Base-by-base conservation (phyloP, 2,888 invertebrate genomes). In the Tenodera sinensis region DNA sequence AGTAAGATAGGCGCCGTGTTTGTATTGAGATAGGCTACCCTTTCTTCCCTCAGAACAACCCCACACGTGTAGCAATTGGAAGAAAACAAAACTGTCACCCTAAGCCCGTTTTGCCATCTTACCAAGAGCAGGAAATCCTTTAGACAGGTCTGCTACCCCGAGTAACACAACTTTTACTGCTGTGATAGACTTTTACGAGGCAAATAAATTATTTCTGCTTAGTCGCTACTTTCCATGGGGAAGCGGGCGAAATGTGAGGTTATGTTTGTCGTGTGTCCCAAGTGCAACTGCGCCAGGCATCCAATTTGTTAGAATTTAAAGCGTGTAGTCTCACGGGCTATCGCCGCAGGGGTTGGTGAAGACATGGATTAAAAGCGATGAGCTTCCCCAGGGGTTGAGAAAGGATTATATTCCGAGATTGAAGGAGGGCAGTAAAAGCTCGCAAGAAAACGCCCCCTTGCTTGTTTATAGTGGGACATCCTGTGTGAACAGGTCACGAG, bases 111-210 rank as follows among this genome's bases (percentile, higher is more conserved):
- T 71, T 71, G 54, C 54, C 54, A 71, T 71, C 54, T 71, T 25
- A 25, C 54, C 54, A 20, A 71, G 54, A 71, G 20, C 4, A 71
- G 54, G 54, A 71, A 71, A 71, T 71, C 54, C 54, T 20, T 71
- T 71, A 71, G 54, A 71, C 54, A 71, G 54, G 54, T 71, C 54
- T 71, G 54, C 20, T 20, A 71, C 20, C 54, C 54, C 54, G 54
- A 42, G 42, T 42, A 42, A 42, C 54, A 20, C 54, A 71, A 71
- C 54, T 71, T 87, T 87, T 87, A 87, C 87, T 14, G 81, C 87
- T 27, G 87, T 88, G 89, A 89, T 89, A 88, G 89, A 89, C 89
- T 89, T 89, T 89, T 89, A 89, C 88, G 85, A 89, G 34, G n/a
- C 54, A 88, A 89, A 88, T 89, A 88, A 82, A 87, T 89, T 89